A percentile compares a stretch with the other conserved stretches of the same genome.
Conservation (phyloP, 2,113 vertebrate species). For the Columba livia region DNA sequence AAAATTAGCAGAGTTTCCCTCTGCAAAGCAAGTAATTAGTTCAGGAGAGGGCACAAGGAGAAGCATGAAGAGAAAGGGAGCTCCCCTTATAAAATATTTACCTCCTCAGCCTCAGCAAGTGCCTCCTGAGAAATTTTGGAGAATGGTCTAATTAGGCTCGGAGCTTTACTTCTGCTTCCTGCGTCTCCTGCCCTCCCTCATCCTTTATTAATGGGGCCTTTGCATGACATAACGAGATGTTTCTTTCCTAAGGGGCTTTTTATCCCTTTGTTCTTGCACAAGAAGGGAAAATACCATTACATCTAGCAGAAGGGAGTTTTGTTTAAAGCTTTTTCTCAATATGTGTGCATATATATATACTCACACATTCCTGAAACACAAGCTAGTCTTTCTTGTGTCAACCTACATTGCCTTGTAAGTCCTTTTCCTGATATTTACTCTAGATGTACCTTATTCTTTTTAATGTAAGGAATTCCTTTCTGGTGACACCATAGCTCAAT, state of each 20-base stretch:
- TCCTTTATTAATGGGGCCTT: slow-evolving; percentile 40
- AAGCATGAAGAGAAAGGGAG: background rate
- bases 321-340: background rate
- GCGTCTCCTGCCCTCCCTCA: background rate
- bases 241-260: background rate
- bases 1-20: slow-evolving; percentile 26
- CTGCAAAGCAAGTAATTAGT: background rate
- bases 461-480: background rate
- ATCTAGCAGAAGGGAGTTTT: background rate
- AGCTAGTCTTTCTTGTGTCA: background rate
- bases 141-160: background rate
- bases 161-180: background rate
- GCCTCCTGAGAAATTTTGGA: slow-evolving; percentile 31
- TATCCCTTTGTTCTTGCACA: background rate
- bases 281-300: background rate
- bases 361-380: background rate
- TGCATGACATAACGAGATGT: background rate
- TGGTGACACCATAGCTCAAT: background rate
- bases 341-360: accelerated
- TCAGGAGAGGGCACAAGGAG: background rate
- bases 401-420: background rate
- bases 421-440: background rate
- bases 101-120: background rate
- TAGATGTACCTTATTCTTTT: background rate
- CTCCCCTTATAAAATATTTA: slow-evolving; percentile 57